Base-by-base conservation (phyloP, 2,113 vertebrate species). In the Hipposideros armiger region DNA sequence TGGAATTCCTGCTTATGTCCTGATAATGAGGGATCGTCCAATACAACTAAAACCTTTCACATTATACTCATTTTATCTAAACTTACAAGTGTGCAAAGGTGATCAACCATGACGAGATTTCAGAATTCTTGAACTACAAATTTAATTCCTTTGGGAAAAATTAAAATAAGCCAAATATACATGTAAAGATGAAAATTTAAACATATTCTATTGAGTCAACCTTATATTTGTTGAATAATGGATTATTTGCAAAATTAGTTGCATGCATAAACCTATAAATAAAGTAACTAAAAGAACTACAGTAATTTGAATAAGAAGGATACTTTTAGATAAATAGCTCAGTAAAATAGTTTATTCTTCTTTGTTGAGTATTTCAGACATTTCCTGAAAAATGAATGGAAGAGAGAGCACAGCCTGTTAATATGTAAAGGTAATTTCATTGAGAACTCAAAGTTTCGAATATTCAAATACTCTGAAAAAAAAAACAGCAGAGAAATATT, bases 91-190 rank as follows among this genome's bases (percentile, higher is more conserved):
- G 30, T 64, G 4, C 64, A 56, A 83, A 45, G 20, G 22, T 87
- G 19, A 87, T 73, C 16, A 47, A 60, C 9, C 15, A 76, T 50
- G 13, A 86, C 14, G 62, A 42, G 5, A 92, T 56, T 80, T 72
- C 50, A 69, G 78, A 90, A n/a, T 62, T 84, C 28, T 69, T 86
- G 19, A 94, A 91, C 50, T 91, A 83, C 74, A 94, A 95, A 95
- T 97, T 83, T 66, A 86, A 70, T 45, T 58, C 20, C 14, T 80
- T 2, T 60, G 30, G 26, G 60, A 64, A 86, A 60, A 91, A 30
- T 45, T 58, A 26, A 70, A 87, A 60, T 90, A 70, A 94, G 22
- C 32, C 26, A 90, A 70, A 30, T 74, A 32, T 2, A 86, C 15
- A 66, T 19, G 1, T 56, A 78, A 73, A 67, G 17, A 92, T 28